These are phyloP conservation scores for Oryzias javanicus DNA, from an alignment of 2,113 vertebrate genomes.

Conservation along the genomic window DNA sequence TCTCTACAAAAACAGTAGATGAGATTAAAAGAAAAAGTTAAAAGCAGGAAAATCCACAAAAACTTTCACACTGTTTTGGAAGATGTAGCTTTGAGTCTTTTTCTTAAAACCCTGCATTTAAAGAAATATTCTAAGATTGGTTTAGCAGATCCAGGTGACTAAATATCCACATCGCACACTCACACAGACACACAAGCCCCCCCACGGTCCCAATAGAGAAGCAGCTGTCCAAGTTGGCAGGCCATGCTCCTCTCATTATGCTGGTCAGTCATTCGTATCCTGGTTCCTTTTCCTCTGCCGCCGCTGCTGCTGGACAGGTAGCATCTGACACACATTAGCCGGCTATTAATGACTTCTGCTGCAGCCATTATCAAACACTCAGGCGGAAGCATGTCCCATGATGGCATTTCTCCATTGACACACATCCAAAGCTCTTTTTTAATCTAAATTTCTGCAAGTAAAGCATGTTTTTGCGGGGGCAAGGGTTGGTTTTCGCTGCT, in stretches of 20 bases:
- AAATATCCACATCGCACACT: conserved; percentile 10
- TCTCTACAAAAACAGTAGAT: conserved; percentile 15
- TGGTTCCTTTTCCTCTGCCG: conserved; percentile 56
- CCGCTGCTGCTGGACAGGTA: conserved; percentile 68
- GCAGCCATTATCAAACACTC: conserved; percentile 62
- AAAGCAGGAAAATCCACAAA: conserved; percentile 10
- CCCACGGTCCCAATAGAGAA: conserved; percentile 44
- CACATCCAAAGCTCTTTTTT: conserved; percentile 34
- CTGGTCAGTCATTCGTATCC: conserved; percentile 67
- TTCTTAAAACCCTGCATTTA: not conserved
- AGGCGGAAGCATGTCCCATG: conserved; percentile 51
- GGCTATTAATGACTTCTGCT: conserved; percentile 69
- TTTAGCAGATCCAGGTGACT: conserved; percentile 2
- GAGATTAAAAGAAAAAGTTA: conserved; percentile 17
- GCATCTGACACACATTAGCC: conserved; percentile 76
- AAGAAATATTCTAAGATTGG: not conserved
- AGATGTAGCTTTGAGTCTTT: too few species aligned
- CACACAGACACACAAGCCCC: conserved; percentile 29
- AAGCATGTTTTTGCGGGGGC: conserved; percentile 16
- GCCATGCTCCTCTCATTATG: conserved; percentile 64
- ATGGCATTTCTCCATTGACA: conserved; percentile 39
- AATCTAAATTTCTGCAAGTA: conserved; percentile 29
- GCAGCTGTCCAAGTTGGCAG: conserved; percentile 66
- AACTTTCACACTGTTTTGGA: not conserved
- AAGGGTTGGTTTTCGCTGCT: not conserved